Percentiles rank a stretch among this genome's conserved stretches.
Evolutionary conservation across 2,113 vertebrate species (phyloP).

Genomic region (Cranoglanis bouderius): DNA sequence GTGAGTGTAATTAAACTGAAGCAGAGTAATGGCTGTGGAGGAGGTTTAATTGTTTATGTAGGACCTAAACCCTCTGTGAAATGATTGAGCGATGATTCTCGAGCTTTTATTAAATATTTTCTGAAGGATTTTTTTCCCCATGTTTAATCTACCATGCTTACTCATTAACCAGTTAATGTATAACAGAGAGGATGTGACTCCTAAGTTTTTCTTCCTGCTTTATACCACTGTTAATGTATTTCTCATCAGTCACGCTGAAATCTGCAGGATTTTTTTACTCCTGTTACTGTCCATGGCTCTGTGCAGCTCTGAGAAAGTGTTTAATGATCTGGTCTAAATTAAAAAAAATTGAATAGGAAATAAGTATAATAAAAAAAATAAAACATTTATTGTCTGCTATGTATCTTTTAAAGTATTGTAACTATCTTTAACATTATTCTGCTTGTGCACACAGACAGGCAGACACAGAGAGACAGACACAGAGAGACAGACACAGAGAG

Average conservation of each 20-base stretch:
- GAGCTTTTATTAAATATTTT: not conserved
- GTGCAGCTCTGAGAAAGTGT: not conserved
- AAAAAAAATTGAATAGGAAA: not conserved
- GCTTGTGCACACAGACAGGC: not conserved
- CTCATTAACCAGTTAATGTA: not conserved
- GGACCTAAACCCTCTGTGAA: not conserved
- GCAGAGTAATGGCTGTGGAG: constrained; percentile 1
- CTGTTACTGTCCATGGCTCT: not conserved
- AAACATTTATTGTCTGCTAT: not conserved
- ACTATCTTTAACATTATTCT: not conserved
- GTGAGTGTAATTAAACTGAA: constrained; percentile 25
- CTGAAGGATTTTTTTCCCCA: not conserved
- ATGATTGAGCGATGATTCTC: not conserved
- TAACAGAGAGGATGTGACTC: not conserved
- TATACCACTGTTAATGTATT: not conserved
- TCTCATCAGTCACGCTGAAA: not conserved
- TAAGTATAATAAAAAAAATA: no score
- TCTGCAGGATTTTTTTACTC: not conserved
- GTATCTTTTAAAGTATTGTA: not conserved
- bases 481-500: not conserved
- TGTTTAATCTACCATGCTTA: not conserved
- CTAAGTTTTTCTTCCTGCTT: not conserved
- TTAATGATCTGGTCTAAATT: not conserved
- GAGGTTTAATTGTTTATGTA: constrained; percentile 11
- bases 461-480: not conserved